Conservation (phyloP, 2,113 vertebrate genomes). For the Protobothrops mucrosquamatus region DNA sequence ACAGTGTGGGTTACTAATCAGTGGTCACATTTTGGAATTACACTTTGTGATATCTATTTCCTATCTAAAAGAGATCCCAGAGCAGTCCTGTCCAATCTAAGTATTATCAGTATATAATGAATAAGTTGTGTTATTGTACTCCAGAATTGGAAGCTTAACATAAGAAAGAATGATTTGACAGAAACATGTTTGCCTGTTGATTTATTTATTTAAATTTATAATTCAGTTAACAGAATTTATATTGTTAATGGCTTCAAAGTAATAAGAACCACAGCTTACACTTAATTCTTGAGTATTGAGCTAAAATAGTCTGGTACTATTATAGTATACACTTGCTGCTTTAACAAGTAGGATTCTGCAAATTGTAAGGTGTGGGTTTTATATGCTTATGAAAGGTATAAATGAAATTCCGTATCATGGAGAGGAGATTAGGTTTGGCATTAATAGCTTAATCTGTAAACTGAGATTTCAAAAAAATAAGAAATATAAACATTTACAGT, state of each 20-base stretch:
- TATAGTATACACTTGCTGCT: neutral
- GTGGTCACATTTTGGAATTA: neutral
- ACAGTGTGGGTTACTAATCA: neutral
- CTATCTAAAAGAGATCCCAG: neutral
- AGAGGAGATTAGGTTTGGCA: neutral
- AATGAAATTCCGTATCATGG: conserved; percentile 3
- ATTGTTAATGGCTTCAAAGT: neutral
- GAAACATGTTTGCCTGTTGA: neutral
- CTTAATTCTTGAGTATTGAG: conserved; percentile 10
- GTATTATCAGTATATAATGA: neutral
- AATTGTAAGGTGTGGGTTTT: conserved; percentile 1
- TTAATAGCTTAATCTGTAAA: neutral
- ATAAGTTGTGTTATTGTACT: neutral
- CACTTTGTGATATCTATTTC: neutral
- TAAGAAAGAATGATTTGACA: neutral
- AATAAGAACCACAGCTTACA: conserved; percentile 4
- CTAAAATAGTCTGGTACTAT: neutral
- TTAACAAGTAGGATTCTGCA: conserved; percentile 18
- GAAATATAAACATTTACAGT: neutral
- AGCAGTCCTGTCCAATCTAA: neutral
- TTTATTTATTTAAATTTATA: neutral
- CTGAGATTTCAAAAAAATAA: neutral
- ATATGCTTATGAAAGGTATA: neutral
- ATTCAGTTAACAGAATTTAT: neutral
- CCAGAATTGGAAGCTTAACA: neutral